Percentiles rank a stretch among this genome's conserved stretches.
These are phyloP conservation scores for Charina bottae DNA, from an alignment of 2,113 vertebrate genomes.

Conservation along the genomic window DNA sequence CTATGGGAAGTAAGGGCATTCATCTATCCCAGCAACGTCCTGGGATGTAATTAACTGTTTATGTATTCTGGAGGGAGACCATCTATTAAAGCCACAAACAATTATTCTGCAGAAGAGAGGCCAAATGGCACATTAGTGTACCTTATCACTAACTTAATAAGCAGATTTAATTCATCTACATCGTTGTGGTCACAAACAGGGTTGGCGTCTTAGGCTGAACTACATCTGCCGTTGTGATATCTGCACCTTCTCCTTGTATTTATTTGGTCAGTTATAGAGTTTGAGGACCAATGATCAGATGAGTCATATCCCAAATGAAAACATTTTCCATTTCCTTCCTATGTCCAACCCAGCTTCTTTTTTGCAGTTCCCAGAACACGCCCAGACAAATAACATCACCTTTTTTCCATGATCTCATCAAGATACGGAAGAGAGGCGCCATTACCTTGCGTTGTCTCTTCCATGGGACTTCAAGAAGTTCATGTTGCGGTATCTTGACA, in stretches of 20 bases:
- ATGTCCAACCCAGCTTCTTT: background rate
- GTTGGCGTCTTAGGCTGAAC: slow-evolving; percentile 4
- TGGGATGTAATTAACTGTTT: slow-evolving; percentile 37
- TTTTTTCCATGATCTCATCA: background rate
- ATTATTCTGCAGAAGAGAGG: slow-evolving; percentile 32
- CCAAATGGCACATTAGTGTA: slow-evolving; percentile 37
- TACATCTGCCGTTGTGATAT: background rate
- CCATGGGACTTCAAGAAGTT: slow-evolving; percentile 99
- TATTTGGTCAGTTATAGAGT: slow-evolving; percentile 16
- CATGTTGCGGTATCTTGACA: slow-evolving; percentile 94
- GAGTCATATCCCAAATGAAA: background rate
- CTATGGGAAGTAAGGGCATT: accelerated
- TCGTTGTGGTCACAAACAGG: slow-evolving; percentile 40
- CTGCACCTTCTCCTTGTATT: slow-evolving; percentile 19
- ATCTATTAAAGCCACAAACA: slow-evolving; percentile 5
- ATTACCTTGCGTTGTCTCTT: slow-evolving; percentile 96
- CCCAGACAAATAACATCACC: background rate
- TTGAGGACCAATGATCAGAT: slow-evolving; percentile 24
- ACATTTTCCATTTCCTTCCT: slow-evolving; percentile 4
- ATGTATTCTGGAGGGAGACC: slow-evolving; percentile 23
- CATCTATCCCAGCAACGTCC: background rate
- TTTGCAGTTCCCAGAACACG: background rate
- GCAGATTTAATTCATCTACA: slow-evolving; percentile 47
- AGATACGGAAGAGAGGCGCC: background rate
- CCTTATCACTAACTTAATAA: slow-evolving; percentile 55